Evolutionary conservation across 92 coral and sea anemone species (phyloP).

Genomic region (Pocillopora grandis): DNA sequence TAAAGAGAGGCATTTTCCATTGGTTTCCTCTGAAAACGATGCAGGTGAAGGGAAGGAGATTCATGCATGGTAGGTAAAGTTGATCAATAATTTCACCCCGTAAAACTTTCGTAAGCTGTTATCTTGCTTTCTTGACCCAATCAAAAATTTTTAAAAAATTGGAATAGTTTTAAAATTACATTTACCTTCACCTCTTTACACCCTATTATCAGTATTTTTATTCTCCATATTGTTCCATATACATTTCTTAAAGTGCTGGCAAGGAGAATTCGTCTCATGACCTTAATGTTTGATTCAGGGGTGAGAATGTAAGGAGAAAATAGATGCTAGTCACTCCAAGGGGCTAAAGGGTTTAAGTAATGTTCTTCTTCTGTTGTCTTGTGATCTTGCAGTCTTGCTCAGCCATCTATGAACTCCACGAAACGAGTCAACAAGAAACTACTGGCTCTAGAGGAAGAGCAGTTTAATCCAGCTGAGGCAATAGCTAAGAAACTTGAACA

Average conservation of each 20-base stretch:
- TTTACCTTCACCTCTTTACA: too few species aligned
- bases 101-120: not conserved
- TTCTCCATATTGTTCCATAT: too few species aligned
- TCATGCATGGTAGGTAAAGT: constrained; percentile 15
- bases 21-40: not conserved
- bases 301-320: not conserved
- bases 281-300: not conserved
- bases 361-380: not conserved
- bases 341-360: not conserved
- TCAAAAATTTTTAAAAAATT: too few species aligned
- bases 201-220: too few species aligned
- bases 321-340: not conserved
- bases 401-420: constrained; percentile 85
- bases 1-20: not conserved
- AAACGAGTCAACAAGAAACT: constrained; percentile 69
- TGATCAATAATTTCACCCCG: not conserved
- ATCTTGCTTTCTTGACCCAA: too few species aligned
- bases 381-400: constrained; percentile 50
- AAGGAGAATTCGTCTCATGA: not conserved
- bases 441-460: constrained; percentile 64
- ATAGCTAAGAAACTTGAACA: constrained; percentile 82
- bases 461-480: constrained; percentile 78
- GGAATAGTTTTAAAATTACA: too few species aligned
- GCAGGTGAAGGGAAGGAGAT: constrained; percentile 2
- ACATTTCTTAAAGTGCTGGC: not conserved